Evolutionary conservation across 2,888 invertebrate species (phyloP).

Genomic region (Ectemnius cavifrons): DNA sequence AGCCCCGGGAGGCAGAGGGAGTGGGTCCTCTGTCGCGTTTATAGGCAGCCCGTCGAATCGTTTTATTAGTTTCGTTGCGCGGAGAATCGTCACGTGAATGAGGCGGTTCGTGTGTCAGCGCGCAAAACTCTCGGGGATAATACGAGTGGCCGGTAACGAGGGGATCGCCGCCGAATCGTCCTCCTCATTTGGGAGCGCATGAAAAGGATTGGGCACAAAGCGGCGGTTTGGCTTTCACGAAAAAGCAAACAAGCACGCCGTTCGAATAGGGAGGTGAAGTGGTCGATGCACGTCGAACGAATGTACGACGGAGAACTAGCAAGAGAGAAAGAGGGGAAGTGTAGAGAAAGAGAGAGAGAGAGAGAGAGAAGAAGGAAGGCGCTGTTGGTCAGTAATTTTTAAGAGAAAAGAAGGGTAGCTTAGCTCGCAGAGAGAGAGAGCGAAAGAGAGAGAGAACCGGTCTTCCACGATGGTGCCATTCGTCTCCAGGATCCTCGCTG

Average conservation of each 20-base stretch:
- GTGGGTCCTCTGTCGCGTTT: too few species aligned
- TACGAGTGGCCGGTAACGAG: conserved; percentile 18
- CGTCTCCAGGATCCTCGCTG: conserved; percentile 31
- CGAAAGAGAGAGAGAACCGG: conserved; percentile 45
- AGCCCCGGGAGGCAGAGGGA: too few species aligned
- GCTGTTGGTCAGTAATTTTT: conserved; percentile 57
- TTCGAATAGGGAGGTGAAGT: not conserved
- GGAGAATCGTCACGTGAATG: too few species aligned
- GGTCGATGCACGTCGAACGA: not conserved
- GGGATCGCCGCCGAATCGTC: conserved; percentile 41
- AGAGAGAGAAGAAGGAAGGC: conserved; percentile 19
- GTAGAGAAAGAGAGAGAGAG: conserved; percentile 32
- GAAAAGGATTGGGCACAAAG: conserved; percentile 46
- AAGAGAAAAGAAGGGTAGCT: conserved; percentile 47
- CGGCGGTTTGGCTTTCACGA: conserved; percentile 57
- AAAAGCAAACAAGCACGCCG: conserved; percentile 57
- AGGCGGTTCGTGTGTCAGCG: too few species aligned
- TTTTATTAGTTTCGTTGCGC: too few species aligned
- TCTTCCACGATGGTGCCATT: conserved; percentile 52
- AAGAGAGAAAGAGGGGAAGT: conserved; percentile 24
- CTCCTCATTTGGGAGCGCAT: conserved; percentile 41
- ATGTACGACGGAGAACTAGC: conserved; percentile 22
- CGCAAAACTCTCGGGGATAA: too few species aligned
- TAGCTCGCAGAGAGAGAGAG: not conserved
- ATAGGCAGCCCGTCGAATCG: too few species aligned